Conservation (phyloP, 2,888 invertebrate genomes). For the Coecobrya sp. region DNA sequence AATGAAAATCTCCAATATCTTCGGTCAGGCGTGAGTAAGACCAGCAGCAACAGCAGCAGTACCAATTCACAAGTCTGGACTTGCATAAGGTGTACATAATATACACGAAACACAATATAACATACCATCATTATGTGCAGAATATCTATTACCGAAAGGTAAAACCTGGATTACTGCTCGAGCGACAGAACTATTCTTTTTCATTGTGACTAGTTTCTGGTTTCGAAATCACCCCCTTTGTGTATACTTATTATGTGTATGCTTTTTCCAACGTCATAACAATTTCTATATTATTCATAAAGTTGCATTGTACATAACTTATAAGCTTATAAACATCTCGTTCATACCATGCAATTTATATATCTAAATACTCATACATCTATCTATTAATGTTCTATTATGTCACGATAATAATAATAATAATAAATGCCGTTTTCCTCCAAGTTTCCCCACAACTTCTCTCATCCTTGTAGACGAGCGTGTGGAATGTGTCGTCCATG, state of each 20-base stretch:
- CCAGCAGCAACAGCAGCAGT: background rate
- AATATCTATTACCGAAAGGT: background rate
- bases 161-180: background rate
- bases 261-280: slow-evolving; percentile 40
- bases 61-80: background rate
- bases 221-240: slow-evolving; percentile 41
- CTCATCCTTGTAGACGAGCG: slow-evolving; percentile 10
- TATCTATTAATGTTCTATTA: slow-evolving; percentile 53
- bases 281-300: slow-evolving; percentile 54
- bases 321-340: background rate
- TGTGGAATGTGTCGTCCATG: slow-evolving; percentile 69
- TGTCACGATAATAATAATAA: slow-evolving; percentile 64
- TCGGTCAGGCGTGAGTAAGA: slow-evolving; percentile 75
- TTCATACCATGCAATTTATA: background rate
- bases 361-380: background rate
- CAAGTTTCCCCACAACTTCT: slow-evolving; percentile 54
- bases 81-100: background rate
- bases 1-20: slow-evolving; percentile 81
- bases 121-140: background rate
- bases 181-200: slow-evolving; percentile 3
- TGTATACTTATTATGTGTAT: background rate
- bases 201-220: slow-evolving; percentile 46
- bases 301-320: background rate
- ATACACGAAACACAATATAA: background rate
- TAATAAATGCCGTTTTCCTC: slow-evolving; percentile 47